Evolutionary conservation across 2,113 vertebrate genomes (phyloP), one percentile per base, ranked within the genome.

Genomic region (Halichoeres trimaculatus): DNA sequence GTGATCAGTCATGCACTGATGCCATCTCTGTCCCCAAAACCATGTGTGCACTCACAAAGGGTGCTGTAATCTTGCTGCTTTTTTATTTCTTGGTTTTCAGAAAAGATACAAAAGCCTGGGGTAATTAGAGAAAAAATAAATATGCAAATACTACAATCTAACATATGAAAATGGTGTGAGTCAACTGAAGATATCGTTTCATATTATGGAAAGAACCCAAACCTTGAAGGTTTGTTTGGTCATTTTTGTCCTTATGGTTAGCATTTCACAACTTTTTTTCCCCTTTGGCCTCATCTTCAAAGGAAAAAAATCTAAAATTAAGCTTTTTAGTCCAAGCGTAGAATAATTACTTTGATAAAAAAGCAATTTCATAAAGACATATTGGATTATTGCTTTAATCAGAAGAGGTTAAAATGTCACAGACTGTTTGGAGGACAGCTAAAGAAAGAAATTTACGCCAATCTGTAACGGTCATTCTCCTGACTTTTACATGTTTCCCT

Each of bases 1-100:
- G 88, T 65, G 85, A 93, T 93, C 91, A 90, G 86, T 92, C 90
- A 93, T 89, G 57, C 68, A 58, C 72, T 63, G 80, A 85, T 80
- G 81, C 62, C 70, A 76, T 86, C 81, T 85, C 75, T 78, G 76
- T 52, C 61, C 70, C 70, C 62, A 50, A 48, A 83, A 87, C 75
- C 80, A 64, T 74, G 83, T 81, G 78, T 68, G 85, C 62, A 50
- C 58, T 73, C 58, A 56, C 59, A 53, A 53, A 63, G 60, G 24
- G 43, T 70, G 48, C 65, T 51, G 48, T 62, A 59, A 62, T 71
- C 47, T 81, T 62, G 60, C 74, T 13, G 40, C 67, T 70, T 26
- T 60, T 62, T 74, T 55, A 24, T 48, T n/a, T 54, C 35, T 57
- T 17, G 19, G 69, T 68, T 81, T 19, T 52, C 43, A 57, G 24